Evolutionary conservation across 2,888 invertebrate species (phyloP).

Genomic region (Platycnemis pennipes): DNA sequence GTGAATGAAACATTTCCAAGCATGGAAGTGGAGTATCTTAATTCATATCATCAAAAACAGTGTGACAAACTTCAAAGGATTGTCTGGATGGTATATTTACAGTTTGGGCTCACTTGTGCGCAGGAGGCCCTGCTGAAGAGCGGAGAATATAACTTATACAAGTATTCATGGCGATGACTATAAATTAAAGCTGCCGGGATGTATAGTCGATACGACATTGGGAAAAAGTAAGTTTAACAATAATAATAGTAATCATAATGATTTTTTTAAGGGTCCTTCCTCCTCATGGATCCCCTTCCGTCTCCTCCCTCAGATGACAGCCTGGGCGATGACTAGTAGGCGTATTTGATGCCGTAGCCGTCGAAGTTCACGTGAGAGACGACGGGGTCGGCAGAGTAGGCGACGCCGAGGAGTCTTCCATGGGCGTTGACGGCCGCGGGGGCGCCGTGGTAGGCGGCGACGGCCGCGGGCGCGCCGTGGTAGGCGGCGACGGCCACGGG

Average conservation of each 20-base stretch:
- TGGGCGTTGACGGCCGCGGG: conserved; percentile 71
- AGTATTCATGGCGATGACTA: not conserved
- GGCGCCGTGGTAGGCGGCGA: conserved; percentile 72
- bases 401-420: conserved; percentile 69
- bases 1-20: too few relatives aligned
- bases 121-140: not conserved
- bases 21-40: not conserved
- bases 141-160: not conserved
- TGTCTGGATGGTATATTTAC: conserved; percentile 1
- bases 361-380: conserved; percentile 70
- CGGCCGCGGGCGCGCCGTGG: conserved; percentile 72
- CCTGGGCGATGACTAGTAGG: conserved; percentile 52
- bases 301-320: not conserved
- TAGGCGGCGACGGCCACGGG: conserved; percentile 72
- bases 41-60: not conserved
- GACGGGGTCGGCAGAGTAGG: conserved; percentile 69
- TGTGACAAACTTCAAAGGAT: not conserved
- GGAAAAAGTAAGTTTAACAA: not conserved
- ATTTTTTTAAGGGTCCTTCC: not conserved
- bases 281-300: not conserved
- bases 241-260: not conserved
- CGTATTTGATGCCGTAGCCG: conserved; percentile 66
- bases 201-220: not conserved
- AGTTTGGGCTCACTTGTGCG: not conserved
- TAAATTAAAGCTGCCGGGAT: not conserved